Conservation (phyloP, 2,113 vertebrate species). For the Brachyistius frenatus region DNA sequence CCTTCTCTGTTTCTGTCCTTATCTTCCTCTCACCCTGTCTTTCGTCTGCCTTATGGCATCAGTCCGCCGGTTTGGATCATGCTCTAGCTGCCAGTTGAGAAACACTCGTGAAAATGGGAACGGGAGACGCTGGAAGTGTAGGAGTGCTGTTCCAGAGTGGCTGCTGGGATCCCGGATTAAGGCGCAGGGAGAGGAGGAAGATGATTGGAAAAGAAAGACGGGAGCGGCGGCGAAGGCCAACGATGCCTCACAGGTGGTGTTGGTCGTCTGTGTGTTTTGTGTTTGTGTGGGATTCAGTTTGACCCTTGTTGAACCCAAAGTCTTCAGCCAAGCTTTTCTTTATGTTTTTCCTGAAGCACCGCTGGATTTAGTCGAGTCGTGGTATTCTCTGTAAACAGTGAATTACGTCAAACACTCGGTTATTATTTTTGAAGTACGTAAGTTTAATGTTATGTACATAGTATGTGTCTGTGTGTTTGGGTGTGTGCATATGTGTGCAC, state of each 20-base stretch:
- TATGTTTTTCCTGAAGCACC: background rate
- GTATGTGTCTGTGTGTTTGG: background rate
- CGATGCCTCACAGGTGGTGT: constrained; percentile 61
- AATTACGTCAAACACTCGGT: background rate
- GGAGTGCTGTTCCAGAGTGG: constrained; percentile 70
- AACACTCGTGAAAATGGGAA: constrained; percentile 54
- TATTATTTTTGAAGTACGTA: background rate
- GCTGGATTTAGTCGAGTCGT: background rate
- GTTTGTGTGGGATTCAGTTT: background rate
- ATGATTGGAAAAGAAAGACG: constrained; percentile 43
- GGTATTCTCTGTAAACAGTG: background rate
- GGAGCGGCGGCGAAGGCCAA: background rate
- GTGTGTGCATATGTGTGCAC: background rate
- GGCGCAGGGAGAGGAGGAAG: constrained; percentile 75
- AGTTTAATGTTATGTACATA: background rate
- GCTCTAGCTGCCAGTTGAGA: constrained; percentile 77
- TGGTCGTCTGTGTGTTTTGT: constrained; percentile 22
- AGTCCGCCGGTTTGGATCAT: constrained; percentile 76
- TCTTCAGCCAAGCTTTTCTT: background rate
- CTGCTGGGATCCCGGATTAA: constrained; percentile 79
- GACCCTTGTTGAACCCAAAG: background rate
- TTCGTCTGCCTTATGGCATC: constrained; percentile 69
- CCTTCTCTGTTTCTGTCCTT: constrained; percentile 13
- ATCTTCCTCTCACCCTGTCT: constrained; percentile 23
- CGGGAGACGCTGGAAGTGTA: constrained; percentile 65